Evolutionary conservation across 2,113 vertebrate genomes (phyloP), one percentile per base, ranked within the genome.

Genomic region (Scomber japonicus): DNA sequence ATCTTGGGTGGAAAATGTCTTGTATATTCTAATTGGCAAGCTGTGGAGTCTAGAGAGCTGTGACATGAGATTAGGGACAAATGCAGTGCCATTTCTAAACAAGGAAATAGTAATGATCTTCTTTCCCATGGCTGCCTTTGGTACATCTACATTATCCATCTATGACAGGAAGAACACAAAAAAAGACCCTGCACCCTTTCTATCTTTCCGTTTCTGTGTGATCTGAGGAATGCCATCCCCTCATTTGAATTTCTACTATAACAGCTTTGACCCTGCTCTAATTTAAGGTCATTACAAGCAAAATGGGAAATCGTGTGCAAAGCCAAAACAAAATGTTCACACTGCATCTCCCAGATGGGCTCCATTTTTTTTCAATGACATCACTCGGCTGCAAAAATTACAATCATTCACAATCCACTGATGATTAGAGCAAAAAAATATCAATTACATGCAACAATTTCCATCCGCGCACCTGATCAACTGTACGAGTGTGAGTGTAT

Each of bases 251-350:
- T 54, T 73, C 55, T 55, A 4, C 45, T 40, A 51, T 82, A 86
- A 86, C 62, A 85, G 77, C 76, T 84, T 74, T 81, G 75, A 89
- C 87, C 88, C 48, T 6, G 68, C 76, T 81, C 61, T 78, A 54
- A 73, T 88, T 65, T 61, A 27, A 4, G 75, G 71, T 78, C 76
- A 82, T 83, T 82, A 82, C 73, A 63, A 67, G 74, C 57, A 40
- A 40, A 40, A 40, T 40, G 35, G 35, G 35, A 72, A 76, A 84
- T 68, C 24, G 60, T 75, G 76, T 74, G 56, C 69, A 72, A 73
- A 85, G 72, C 82, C 81, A 83, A 83, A 82, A 59, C 63, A 48
- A 78, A 85, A 75, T 56, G 60, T 81, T 83, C 78, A 84, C 80
- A 79, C 75, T 64, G 73, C 7, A 66, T 82, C 46, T 30, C 54